Percentiles rank a stretch among this genome's conserved stretches.
Conservation (phyloP, 2,888 invertebrate species). For the Cepaea hortensis region DNA sequence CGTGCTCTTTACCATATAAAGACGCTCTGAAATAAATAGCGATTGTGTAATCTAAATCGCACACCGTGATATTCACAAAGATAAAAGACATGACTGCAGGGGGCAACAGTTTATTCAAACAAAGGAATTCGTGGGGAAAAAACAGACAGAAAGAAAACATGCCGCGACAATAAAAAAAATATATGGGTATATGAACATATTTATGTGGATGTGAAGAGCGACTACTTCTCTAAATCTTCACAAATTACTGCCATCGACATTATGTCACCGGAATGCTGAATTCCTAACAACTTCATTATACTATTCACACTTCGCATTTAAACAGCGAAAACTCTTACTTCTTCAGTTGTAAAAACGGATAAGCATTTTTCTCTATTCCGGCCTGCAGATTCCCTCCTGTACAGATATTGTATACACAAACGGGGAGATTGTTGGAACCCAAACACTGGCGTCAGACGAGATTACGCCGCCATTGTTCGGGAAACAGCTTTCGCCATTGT, state of each 20-base stretch:
- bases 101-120: not conserved
- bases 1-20: no score
- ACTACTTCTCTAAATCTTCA: no score
- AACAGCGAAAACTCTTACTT: not conserved
- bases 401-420: constrained; percentile 13
- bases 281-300: constrained; percentile 4
- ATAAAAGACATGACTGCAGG: no score
- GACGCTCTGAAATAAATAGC: no score
- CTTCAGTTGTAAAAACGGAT: not conserved
- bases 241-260: constrained; percentile 19
- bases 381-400: not conserved
- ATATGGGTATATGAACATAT: constrained; percentile 5
- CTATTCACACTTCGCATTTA: not conserved
- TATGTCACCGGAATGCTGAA: constrained; percentile 8
- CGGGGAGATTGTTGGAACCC: not conserved
- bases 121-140: not conserved
- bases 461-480: constrained; percentile 36
- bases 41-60: no score
- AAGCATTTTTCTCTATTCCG: constrained; percentile 22
- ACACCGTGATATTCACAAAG: no score
- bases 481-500: constrained; percentile 22
- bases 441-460: constrained; percentile 35
- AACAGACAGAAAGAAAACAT: not conserved
- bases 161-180: not conserved
- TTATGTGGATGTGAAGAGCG: not conserved